phyloP scores from a whole-genome alignment of 2,113 vertebrate species.

The Spea bombifrons region DNA sequence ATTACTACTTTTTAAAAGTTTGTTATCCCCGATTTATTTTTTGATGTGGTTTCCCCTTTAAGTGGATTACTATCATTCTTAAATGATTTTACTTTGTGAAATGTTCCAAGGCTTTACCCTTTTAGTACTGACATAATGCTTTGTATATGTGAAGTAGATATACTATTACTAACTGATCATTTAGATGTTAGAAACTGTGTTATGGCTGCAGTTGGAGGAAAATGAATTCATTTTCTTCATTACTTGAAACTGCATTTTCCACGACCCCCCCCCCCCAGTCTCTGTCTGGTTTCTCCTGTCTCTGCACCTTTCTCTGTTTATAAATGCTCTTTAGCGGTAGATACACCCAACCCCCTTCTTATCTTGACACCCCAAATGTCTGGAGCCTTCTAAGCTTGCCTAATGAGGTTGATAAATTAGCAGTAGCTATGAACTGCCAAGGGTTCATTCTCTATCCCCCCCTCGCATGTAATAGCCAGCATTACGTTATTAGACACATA shows the following conservation, averaged over 20 bases:
- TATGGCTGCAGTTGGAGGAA: conserved; percentile 48
- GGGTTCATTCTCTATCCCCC: conserved; percentile 47
- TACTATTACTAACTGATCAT: conserved; percentile 64
- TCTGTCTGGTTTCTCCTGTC: conserved; percentile 61
- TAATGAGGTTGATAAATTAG: conserved; percentile 58
- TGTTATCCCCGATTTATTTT: background rate
- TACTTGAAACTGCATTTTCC: conserved; percentile 53
- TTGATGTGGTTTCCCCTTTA: conserved; percentile 19
- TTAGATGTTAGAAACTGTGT: background rate
- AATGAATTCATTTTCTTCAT: conserved; percentile 61
- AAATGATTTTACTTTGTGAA: conserved; percentile 71
- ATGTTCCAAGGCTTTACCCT: conserved; percentile 94
- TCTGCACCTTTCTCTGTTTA: conserved; percentile 66
- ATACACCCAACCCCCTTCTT: conserved; percentile 53
- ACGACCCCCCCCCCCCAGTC: conserved; percentile 56
- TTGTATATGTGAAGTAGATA: conserved; percentile 51
- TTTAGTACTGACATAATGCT: conserved; percentile 48
- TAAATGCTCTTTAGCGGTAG: conserved; percentile 68
- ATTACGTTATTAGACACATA: conserved; percentile 53
- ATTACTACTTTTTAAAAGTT: background rate
- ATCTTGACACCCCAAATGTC: conserved; percentile 51
- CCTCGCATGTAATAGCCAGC: conserved; percentile 46
- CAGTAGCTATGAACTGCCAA: conserved; percentile 54
- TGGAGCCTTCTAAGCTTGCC: conserved; percentile 52
- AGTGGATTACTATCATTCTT: conserved; percentile 28